A percentile compares a stretch with the other conserved stretches of the same genome.
phyloP scores from a whole-genome alignment of 2,113 vertebrate species.

The Setophaga petechia region DNA sequence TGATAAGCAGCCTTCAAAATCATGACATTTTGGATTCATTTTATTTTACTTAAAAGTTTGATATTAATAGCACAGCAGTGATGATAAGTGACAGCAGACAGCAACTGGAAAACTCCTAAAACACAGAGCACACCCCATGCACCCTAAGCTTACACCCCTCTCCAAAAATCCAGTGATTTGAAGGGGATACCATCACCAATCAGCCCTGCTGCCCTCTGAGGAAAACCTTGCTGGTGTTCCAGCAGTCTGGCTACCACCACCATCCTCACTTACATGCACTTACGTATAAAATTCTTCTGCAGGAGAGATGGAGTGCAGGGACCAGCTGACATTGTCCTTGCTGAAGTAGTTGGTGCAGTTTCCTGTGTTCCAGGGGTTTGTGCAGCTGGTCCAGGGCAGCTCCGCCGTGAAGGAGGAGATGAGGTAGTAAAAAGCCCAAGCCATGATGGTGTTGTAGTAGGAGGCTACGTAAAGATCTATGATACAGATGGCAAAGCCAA shows the following conservation, averaged over 20 bases:
- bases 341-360: conserved; percentile 93
- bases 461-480: conserved; percentile 93
- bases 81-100: background rate
- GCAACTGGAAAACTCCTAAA: background rate
- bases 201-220: background rate
- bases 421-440: conserved; percentile 98
- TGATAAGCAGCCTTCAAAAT: background rate
- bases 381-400: conserved; percentile 94
- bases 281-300: conserved; percentile 99
- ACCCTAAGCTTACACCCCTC: background rate
- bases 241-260: background rate
- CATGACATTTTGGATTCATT: accelerated
- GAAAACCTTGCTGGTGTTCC: background rate
- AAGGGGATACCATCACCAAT: background rate
- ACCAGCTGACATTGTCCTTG: conserved; percentile 87
- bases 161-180: background rate
- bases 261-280: conserved; percentile 85
- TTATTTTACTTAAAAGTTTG: background rate
- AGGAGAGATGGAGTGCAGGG: conserved; percentile 85
- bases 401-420: conserved; percentile 87
- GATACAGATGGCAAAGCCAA: conserved; percentile 96
- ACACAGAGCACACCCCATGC: background rate
- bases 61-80: background rate
- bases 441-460: conserved; percentile 99
- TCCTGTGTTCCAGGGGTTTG: conserved; percentile 90